phyloP scores from a whole-genome alignment of 2,113 vertebrate species.

The Corythaixoides concolor region DNA sequence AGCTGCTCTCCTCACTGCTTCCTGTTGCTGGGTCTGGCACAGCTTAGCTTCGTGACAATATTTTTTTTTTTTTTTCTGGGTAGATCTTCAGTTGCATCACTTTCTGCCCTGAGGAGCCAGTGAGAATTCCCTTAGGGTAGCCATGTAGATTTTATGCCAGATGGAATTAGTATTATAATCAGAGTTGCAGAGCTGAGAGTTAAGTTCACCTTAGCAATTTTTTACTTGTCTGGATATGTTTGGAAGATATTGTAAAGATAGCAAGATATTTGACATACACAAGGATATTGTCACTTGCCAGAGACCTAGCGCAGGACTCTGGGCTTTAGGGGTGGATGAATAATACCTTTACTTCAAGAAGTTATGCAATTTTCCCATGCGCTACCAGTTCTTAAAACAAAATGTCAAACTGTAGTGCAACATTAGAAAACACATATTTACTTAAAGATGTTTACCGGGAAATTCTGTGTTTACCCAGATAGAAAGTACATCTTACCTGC shows the following conservation, averaged over 20 bases:
- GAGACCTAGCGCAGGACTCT: neutral
- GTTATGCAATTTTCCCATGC: neutral
- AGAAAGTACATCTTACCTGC: slow-evolving; percentile 62
- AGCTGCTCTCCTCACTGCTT: neutral
- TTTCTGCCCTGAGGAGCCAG: neutral
- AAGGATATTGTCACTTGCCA: neutral
- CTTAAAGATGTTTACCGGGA: neutral
- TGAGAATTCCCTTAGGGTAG: neutral
- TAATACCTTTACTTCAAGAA: neutral
- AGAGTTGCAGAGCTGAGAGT: neutral
- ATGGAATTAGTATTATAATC: neutral
- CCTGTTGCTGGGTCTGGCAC: neutral
- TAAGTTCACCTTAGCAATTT: neutral
- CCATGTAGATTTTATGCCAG: neutral
- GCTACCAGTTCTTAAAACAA: neutral
- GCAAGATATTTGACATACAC: neutral
- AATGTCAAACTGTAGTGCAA: neutral
- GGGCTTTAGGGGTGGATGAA: neutral
- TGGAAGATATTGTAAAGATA: neutral
- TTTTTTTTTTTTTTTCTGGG: neutral
- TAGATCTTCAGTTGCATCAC: neutral
- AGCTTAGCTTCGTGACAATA: neutral
- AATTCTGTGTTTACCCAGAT: neutral
- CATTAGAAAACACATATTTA: neutral
- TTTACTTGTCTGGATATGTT: neutral